Base-by-base conservation (phyloP, 2,113 vertebrate species). In the Bubo bubo region DNA sequence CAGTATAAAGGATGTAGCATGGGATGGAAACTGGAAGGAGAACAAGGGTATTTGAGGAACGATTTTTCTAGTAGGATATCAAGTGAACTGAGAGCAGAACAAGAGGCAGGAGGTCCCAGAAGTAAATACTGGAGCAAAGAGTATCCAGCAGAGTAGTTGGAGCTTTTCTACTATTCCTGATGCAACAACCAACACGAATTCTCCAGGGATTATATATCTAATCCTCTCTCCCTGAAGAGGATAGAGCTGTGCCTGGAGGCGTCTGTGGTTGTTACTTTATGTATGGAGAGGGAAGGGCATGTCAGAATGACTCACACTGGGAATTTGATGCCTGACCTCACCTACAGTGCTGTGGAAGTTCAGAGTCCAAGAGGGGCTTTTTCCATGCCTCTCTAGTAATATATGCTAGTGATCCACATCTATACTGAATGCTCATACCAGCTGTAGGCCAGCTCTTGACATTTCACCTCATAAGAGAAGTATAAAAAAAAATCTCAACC, bases 381-480 rank as follows among this genome's bases (percentile, higher is more conserved):
- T 82, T 53, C 70, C 53, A 3, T 24, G 53, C 28, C 58, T 66
- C 62, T 70, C 24, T 56, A 8, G 28, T 72, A 56, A 91, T 66
- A 58, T 41, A 39, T 2, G 4, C 41, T 67, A 79, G 64, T 32
- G 76, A 94, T 52, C 94, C 84, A 63, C 70, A 79, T 23, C 70
- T 62, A 4, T 30, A 37, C 70, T 58, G 70, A 81, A 81, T 64
- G 84, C 66, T 94, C 2, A 0, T 62, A 86, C 45, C 60, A 87
- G 64, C 83, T 89, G 77, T 93, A 89, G 86, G 88, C 79, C 68
- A 90, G 83, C 76, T 95, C 91, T 91, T 79, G 45, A 82, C 73
- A 50, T 95, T 96, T 96, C 94, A 90, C 43, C 59, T 94, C 82
- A 90, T 79, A 79, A 80, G 82, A 91, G 84, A 75, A 95, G 30